Percentiles rank a stretch among this genome's conserved stretches.
phyloP scores from a whole-genome alignment of 2,888 invertebrate genomes.

The Tigriopus californicus region DNA sequence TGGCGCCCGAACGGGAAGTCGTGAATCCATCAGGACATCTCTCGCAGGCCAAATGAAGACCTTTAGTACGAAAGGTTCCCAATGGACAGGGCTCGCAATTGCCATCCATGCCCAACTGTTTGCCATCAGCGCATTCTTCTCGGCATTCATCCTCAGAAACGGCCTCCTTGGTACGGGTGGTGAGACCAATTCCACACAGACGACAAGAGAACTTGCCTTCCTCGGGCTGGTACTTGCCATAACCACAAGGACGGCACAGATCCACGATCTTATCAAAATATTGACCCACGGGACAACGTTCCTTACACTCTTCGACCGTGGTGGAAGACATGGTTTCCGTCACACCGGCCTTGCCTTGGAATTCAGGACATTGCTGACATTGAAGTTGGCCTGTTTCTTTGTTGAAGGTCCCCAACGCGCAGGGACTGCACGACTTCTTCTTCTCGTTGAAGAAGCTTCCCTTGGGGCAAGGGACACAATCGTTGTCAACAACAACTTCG shows the following conservation, averaged over 20 bases:
- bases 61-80: conserved; percentile 66
- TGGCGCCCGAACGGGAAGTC: conserved; percentile 48
- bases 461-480: conserved; percentile 60
- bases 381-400: conserved; percentile 74
- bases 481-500: conserved; percentile 47
- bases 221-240: conserved; percentile 75
- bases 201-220: conserved; percentile 77
- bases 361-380: conserved; percentile 72
- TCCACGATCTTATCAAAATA: conserved; percentile 76
- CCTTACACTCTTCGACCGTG: conserved; percentile 25
- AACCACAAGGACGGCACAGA: conserved; percentile 74
- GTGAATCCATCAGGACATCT: conserved; percentile 74
- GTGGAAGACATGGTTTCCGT: conserved; percentile 1
- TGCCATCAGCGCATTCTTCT: conserved; percentile 53
- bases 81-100: conserved; percentile 79
- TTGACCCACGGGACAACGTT: conserved; percentile 81
- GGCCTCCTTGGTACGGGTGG: conserved; percentile 62
- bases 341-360: conserved; percentile 25
- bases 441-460: conserved; percentile 61
- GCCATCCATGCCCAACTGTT: conserved; percentile 47
- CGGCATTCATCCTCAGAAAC: conserved; percentile 44
- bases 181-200: conserved; percentile 73
- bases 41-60: conserved; percentile 69
- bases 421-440: conserved; percentile 55
- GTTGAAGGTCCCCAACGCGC: conserved; percentile 77